A percentile compares a stretch with the other conserved stretches of the same genome.
These are phyloP conservation scores for Plectus sambesii DNA, from an alignment of 1,140 invertebrate species.

Conservation along the genomic window DNA sequence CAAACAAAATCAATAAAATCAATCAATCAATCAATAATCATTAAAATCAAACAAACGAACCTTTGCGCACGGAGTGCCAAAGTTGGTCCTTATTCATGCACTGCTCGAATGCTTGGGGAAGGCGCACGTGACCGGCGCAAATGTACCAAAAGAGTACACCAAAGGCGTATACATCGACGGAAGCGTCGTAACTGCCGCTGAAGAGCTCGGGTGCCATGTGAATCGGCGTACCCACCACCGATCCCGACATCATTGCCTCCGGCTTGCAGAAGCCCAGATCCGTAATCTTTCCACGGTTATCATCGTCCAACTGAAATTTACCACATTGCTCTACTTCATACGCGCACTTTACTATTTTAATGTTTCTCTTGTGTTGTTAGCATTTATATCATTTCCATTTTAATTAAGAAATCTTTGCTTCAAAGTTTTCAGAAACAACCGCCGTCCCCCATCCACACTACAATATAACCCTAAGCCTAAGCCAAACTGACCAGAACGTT, in stretches of 20 bases:
- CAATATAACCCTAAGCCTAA: constrained; percentile 3
- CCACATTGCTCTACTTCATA: too few relatives aligned
- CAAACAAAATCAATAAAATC: too few relatives aligned
- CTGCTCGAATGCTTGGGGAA: constrained; percentile 69
- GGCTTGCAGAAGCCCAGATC: constrained; percentile 83
- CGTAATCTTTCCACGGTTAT: constrained; percentile 67
- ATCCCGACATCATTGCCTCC: constrained; percentile 73
- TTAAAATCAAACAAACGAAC: constrained; percentile 52
- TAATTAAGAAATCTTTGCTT: too few relatives aligned
- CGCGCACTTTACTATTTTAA: too few relatives aligned
- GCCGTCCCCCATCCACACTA: not conserved
- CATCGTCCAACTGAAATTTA: constrained; percentile 58
- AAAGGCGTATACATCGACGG: constrained; percentile 79
- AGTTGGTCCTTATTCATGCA: constrained; percentile 77
- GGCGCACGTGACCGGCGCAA: constrained; percentile 65
- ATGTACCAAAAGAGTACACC: constrained; percentile 83
- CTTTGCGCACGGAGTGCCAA: constrained; percentile 70
- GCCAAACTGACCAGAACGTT: constrained; percentile 61
- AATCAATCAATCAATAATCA: constrained; percentile 8
- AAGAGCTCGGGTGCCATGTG: constrained; percentile 84
- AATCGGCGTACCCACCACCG: constrained; percentile 59
- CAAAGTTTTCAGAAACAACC: too few relatives aligned
- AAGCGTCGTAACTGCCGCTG: constrained; percentile 66
- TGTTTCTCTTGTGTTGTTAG: too few relatives aligned
- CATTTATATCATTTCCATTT: too few relatives aligned